Conservation (phyloP, 2,888 invertebrate species). For the Molorchus minor region DNA sequence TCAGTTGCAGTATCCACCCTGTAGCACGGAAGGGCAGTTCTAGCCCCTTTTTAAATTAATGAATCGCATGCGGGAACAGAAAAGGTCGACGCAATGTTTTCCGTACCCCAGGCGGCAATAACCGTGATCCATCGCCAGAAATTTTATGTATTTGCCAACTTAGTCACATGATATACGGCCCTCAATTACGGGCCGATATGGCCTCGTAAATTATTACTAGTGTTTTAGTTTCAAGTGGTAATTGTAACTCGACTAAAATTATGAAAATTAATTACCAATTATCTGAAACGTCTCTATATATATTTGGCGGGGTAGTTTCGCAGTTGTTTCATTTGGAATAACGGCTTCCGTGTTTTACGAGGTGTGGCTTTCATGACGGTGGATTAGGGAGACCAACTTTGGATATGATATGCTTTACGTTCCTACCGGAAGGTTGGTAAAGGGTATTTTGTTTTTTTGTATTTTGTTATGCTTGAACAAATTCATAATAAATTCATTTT, state of each 20-base stretch:
- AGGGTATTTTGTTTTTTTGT: too few relatives aligned
- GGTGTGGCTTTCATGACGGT: too few relatives aligned
- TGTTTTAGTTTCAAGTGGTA: conserved; percentile 41
- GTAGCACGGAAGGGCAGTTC: conserved; percentile 23
- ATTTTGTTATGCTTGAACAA: too few relatives aligned
- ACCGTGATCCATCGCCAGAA: conserved; percentile 56
- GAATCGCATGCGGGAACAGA: conserved; percentile 42
- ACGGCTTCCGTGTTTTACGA: too few relatives aligned
- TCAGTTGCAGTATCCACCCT: too few relatives aligned
- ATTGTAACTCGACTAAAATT: conserved; percentile 37
- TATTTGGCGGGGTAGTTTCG: too few relatives aligned
- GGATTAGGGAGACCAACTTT: too few relatives aligned
- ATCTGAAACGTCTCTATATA: too few relatives aligned
- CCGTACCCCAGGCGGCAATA: conserved; percentile 54
- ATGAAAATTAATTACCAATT: conserved; percentile 40
- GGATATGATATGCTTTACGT: too few relatives aligned
- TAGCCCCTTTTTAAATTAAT: conserved; percentile 45
- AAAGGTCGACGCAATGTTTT: conserved; percentile 35
- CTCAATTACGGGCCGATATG: conserved; percentile 48
- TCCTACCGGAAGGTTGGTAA: too few relatives aligned
- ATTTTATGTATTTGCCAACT: conserved; percentile 56
- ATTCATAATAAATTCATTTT: too few relatives aligned
- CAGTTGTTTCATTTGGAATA: too few relatives aligned
- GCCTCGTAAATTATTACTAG: conserved; percentile 42
- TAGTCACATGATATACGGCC: conserved; percentile 49